phyloP scores from a whole-genome alignment of 2,888 invertebrate genomes.

The Horisme vitalbata region DNA sequence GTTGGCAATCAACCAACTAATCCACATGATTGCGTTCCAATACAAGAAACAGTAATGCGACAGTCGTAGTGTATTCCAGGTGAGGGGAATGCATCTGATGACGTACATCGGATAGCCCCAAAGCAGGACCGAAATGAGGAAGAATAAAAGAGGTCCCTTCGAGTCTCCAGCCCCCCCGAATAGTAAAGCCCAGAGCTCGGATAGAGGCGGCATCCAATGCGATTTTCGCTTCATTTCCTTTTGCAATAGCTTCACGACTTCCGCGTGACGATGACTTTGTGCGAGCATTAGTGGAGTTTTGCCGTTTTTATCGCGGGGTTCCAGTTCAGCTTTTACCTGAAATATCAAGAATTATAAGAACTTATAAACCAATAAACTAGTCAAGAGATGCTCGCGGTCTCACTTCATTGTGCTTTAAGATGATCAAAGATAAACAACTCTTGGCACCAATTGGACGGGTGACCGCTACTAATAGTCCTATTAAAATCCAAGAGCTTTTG shows the following conservation, averaged over 20 bases:
- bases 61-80: conserved; percentile 93
- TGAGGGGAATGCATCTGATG: conserved; percentile 93
- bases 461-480: no score
- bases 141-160: conserved; percentile 93
- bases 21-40: conserved; percentile 96
- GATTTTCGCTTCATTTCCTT: conserved; percentile 91
- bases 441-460: no score
- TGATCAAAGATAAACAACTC: no score
- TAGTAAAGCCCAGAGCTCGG: conserved; percentile 93
- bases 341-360: conserved; percentile 27
- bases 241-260: conserved; percentile 91
- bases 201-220: conserved; percentile 93
- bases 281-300: conserved; percentile 96
- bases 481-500: no score
- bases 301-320: conserved; percentile 94
- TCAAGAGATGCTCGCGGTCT: no score
- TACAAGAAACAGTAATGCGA: conserved; percentile 95
- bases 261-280: conserved; percentile 92
- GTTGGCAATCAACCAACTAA: conserved; percentile 95
- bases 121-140: conserved; percentile 91
- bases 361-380: background rate
- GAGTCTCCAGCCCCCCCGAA: conserved; percentile 96
- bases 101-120: conserved; percentile 98
- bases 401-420: no score
- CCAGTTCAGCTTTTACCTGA: conserved; percentile 92